A percentile compares a stretch with the other conserved stretches of the same genome.
Conservation (phyloP, 1,140 invertebrate genomes). For the Brachionus manjavacas region DNA sequence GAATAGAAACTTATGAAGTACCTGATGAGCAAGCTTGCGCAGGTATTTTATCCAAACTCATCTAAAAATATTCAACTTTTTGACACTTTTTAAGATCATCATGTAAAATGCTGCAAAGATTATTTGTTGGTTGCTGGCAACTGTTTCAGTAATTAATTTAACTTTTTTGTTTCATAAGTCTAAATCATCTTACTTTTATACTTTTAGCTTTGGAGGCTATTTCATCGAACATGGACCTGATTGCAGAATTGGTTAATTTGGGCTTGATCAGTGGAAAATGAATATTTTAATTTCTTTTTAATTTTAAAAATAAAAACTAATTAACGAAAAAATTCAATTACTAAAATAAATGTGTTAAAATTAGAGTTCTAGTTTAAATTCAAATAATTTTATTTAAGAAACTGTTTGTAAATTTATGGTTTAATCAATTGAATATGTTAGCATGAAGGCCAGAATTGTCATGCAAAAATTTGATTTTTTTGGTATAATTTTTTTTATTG, state of each 20-base stretch:
- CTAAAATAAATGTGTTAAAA: too few species aligned
- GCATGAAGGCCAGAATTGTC: too few species aligned
- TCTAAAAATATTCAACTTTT: neutral
- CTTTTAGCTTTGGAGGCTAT: conserved; percentile 2
- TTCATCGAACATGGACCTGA: conserved; percentile 27
- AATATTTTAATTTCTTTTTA: neutral
- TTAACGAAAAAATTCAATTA: neutral
- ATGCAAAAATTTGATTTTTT: too few species aligned
- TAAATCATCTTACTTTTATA: neutral
- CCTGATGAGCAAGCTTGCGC: conserved; percentile 41
- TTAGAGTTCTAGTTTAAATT: neutral
- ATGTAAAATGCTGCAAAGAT: conserved; percentile 41
- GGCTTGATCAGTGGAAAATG: conserved; percentile 38
- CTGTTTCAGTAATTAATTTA: conserved; percentile 23
- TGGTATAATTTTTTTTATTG: too few species aligned
- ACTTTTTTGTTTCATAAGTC: neutral
- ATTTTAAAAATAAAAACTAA: neutral
- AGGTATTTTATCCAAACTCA: neutral
- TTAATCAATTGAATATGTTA: too few species aligned
- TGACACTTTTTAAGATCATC: neutral
- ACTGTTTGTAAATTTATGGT: too few species aligned
- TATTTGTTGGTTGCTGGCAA: conserved; percentile 10
- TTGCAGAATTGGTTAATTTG: neutral
- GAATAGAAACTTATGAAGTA: conserved; percentile 25
- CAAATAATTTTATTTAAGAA: neutral